Evolutionary conservation across 2,888 invertebrate species (phyloP), one percentile per base, ranked within the genome.

Genomic region (Xylophagus ater): DNA sequence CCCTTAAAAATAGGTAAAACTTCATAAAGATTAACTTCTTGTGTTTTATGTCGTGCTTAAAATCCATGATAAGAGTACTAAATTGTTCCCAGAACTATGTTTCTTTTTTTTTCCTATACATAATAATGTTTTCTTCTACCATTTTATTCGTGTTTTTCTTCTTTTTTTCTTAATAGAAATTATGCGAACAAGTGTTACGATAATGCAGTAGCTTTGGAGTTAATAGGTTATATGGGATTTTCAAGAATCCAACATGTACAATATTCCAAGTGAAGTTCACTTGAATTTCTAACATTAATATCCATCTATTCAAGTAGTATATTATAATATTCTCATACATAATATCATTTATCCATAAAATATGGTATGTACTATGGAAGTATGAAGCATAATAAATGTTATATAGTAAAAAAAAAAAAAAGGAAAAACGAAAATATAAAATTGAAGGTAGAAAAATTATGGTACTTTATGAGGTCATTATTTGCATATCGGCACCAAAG

Each of bases 391-490:
- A 5, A 23, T 10, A 23, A 10, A 23, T 9, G 23, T 10, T 10
- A 9, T 10, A 5, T n/a, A 3, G n/a, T 4, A 7, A 9, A 23
- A 23, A 23, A 23, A 9, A 9, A 2, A 23, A 2, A 7, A 23
- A 23, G 4, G 12, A 25, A 10, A 25, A 25, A 12, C 25, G 4
- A 25, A 25, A 25, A 25, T 25, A 8, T 12, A n/a, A 2, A 25
- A 12, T 25, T 5, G n/a, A 13, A 25, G 25, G 12, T 12, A 23
- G 30, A 42, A 42, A 34, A 19, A 28, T 35, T 10, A 26, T 26
- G 26, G 20, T 20, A 18, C 33, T 36, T 32, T 40, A 40, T 23
- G 39, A 36, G 42, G 42, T 42, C 42, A 42, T 42, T 42, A 42
- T 42, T 42, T 42, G 39, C 42, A 42, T 42, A 42, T 42, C 39